Evolutionary conservation across 2,888 invertebrate genomes (phyloP).

Genomic region (Synanthedon formicaeformis): DNA sequence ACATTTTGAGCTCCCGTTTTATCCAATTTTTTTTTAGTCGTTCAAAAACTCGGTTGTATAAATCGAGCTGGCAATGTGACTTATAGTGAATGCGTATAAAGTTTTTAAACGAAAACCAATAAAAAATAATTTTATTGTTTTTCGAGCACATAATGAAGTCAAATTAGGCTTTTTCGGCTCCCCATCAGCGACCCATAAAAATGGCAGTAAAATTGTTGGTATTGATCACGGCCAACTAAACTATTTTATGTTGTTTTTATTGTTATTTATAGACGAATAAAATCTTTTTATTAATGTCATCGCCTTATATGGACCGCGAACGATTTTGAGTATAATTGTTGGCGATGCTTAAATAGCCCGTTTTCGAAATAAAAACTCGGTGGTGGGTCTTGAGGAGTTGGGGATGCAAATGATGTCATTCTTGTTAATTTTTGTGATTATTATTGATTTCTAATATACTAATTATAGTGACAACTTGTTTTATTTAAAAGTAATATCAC

Average conservation of each 20-base stretch:
- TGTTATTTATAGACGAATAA: conserved; percentile 65
- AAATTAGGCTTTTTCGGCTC: conserved; percentile 59
- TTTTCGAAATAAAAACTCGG: background rate
- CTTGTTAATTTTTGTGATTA: too few relatives aligned
- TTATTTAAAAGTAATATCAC: too few relatives aligned
- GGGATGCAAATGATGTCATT: too few relatives aligned
- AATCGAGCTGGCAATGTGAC: background rate
- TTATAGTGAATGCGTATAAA: conserved; percentile 7
- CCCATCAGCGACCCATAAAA: conserved; percentile 52
- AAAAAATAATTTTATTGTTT: conserved; percentile 59
- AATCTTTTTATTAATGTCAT: conserved; percentile 58
- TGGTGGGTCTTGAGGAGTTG: background rate
- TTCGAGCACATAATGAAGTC: conserved; percentile 57
- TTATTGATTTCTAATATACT: too few relatives aligned
- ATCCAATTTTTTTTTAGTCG: background rate
- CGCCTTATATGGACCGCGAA: conserved; percentile 33
- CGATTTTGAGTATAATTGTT: conserved; percentile 12
- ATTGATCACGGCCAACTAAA: conserved; percentile 58
- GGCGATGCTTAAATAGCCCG: background rate
- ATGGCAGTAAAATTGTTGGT: conserved; percentile 54
- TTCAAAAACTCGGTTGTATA: background rate
- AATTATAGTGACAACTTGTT: too few relatives aligned
- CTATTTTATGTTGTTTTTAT: conserved; percentile 67
- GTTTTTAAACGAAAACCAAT: conserved; percentile 21
- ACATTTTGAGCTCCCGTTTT: conserved; percentile 16